Evolutionary conservation across 2,797 vertebrate genomes (phyloP).

Genomic region (Varecia variegata): DNA sequence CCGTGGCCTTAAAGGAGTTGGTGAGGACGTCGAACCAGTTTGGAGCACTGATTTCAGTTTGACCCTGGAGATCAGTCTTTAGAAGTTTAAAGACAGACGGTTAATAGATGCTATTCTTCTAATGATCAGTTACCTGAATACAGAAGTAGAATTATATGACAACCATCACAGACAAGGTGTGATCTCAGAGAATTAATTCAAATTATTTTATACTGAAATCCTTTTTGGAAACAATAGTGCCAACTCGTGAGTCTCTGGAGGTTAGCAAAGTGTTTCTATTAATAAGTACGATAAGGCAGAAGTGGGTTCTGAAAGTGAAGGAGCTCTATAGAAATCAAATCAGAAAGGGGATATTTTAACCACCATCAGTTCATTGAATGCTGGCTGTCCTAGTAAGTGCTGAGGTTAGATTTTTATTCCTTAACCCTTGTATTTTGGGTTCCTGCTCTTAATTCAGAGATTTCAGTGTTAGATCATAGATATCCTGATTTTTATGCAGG

Average conservation of each 20-base stretch:
- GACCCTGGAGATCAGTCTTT: background rate
- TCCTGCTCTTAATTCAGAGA: background rate
- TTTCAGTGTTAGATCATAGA: background rate
- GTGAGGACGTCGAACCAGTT: background rate
- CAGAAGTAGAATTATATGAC: background rate
- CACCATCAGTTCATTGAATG: accelerated
- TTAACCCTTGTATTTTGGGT: background rate
- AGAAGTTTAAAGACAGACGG: background rate
- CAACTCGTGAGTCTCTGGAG: background rate
- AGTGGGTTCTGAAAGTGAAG: background rate
- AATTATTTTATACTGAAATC: background rate
- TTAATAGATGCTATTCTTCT: background rate
- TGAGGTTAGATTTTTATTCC: background rate
- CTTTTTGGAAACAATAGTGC: background rate
- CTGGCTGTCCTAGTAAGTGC: background rate
- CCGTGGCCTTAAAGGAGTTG: background rate
- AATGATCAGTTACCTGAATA: background rate
- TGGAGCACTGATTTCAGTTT: background rate
- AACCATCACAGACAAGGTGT: background rate
- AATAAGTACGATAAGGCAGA: background rate
- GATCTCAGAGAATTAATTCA: background rate
- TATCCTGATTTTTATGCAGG: background rate
- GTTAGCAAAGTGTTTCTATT: background rate
- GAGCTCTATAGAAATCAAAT: background rate
- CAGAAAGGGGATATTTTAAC: background rate